Evolutionary conservation across 2,113 vertebrate species (phyloP).

Genomic region (Brachirus orientalis): DNA sequence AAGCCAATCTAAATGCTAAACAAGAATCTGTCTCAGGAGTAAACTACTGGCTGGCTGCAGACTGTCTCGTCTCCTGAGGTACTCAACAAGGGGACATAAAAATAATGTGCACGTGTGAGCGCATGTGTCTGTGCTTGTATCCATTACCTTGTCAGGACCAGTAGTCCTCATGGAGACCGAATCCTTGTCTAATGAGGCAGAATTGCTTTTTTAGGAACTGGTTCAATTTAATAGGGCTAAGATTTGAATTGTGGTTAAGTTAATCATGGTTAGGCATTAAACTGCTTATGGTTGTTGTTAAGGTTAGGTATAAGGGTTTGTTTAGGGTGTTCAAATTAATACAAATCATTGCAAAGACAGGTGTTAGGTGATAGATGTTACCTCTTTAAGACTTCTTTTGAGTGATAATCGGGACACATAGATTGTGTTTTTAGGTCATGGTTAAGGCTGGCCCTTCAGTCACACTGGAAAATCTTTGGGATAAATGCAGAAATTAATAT

Average conservation of each 20-base stretch:
- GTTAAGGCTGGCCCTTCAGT: not conserved
- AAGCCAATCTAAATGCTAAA: constrained; percentile 82
- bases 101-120: constrained; percentile 32
- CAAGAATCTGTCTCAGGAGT: constrained; percentile 69
- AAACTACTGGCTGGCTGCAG: constrained; percentile 68
- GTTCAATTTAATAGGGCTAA: not conserved
- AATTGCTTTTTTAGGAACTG: not conserved
- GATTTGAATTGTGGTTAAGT: too few species aligned
- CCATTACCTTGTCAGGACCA: not conserved
- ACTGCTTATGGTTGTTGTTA: too few species aligned
- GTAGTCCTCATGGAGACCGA: not conserved
- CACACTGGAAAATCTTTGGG: too few species aligned
- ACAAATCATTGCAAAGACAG: too few species aligned
- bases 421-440: too few species aligned
- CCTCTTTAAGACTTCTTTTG: too few species aligned
- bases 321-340: too few species aligned
- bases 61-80: constrained; percentile 61
- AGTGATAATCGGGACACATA: too few species aligned
- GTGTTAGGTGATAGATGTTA: too few species aligned
- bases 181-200: not conserved
- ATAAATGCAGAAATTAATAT: too few species aligned
- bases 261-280: too few species aligned
- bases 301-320: too few species aligned
- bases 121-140: constrained; percentile 12
- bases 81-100: constrained; percentile 58